Evolutionary conservation across 2,888 invertebrate species (phyloP), one percentile per base, ranked within the genome.

Genomic region (Steinernema scapterisci): DNA sequence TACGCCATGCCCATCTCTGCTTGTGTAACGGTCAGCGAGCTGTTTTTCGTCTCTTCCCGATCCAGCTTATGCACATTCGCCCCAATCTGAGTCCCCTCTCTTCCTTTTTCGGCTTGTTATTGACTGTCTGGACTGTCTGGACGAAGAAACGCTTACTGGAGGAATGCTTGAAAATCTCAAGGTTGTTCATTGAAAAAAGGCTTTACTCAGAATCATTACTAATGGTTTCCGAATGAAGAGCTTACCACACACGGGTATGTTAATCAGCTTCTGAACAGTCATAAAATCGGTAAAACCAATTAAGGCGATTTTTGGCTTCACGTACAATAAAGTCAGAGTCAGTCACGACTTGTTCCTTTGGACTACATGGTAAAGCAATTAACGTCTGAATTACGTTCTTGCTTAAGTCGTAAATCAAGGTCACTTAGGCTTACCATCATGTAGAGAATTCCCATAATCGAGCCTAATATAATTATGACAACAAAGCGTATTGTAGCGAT

Each of bases 241-340:
- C 5, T 38, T 38, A 73, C 73, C 43, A 25, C 38, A 73, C 44
- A 25, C 70, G 0, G 70, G 73, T 9, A 73, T 46, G 43, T 73
- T 73, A 19, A 73, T 38, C 3, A 73, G 11, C 21, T 63, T 73
- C 19, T 70, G 56, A 5, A 73, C 45, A 23, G 46, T 63, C 70
- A 73, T 70, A 23, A 63, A 73, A 38, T 38, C 52, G 0, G 73
- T 73, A 19, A 73, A n/a, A 73, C 73, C 73, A 73, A 63, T 63
- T 70, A 6, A 73, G 70, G 0, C 73, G 73, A 11, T 38, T 63
- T 43, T 73, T 73, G n/a, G 70, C 73, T 1, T 52, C 43, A n/a
- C 73, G 73, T 43, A 73, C 71, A 27, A 73, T 70, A 5, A 48
- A 48, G 16, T 48, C 48, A 5, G 48, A 16, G 48, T 48, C 48